Evolutionary conservation across 2,797 vertebrate species (phyloP).

Genomic region (Muraenolepis orangiensis): DNA sequence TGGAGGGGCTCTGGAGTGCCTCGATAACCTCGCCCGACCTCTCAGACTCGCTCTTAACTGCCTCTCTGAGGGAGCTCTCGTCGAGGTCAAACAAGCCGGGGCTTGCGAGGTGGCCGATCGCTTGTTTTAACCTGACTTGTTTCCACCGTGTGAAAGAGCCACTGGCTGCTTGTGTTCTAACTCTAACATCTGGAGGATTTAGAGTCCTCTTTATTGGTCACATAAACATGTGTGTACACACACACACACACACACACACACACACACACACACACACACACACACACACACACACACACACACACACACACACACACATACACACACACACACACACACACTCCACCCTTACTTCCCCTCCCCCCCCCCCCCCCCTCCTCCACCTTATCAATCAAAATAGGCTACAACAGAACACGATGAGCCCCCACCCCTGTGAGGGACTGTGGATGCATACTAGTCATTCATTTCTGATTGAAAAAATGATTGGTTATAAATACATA

Average conservation of each 20-base stretch:
- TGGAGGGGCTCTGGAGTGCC: conserved; percentile 15
- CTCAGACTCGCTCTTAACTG: background rate
- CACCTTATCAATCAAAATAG: background rate
- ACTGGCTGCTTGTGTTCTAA: no score
- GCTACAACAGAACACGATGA: background rate
- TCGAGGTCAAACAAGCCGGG: background rate
- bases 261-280: no score
- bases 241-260: no score
- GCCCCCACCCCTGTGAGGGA: background rate
- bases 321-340: no score
- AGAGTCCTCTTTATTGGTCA: no score
- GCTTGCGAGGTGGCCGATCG: background rate
- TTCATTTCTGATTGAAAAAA: background rate
- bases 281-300: no score
- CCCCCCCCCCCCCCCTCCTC: no score
- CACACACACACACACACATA: no score
- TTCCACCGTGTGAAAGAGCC: background rate
- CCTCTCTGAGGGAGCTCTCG: background rate
- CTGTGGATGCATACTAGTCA: background rate
- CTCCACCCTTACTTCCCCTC: no score
- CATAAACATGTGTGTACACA: no score
- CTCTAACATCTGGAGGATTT: no score
- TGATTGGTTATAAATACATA: background rate
- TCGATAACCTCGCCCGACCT: background rate
- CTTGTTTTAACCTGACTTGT: background rate